These are phyloP conservation scores for Caenorhabditis sp. DNA, from an alignment of 2,888 invertebrate genomes.

Conservation along the genomic window DNA sequence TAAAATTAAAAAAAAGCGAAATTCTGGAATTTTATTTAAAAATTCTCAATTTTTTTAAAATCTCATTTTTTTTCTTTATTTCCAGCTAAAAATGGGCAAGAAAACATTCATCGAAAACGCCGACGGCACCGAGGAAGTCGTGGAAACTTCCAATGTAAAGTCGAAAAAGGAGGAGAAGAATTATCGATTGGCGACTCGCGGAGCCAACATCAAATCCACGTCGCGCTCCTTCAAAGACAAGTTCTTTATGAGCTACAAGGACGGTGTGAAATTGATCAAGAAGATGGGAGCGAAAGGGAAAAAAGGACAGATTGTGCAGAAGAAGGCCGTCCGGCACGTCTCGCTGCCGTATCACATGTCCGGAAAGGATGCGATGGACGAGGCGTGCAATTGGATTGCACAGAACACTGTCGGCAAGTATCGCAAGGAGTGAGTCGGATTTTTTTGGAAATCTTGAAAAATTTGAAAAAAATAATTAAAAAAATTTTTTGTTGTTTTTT, in stretches of 20 bases:
- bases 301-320: constrained; percentile 37
- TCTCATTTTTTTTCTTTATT: not conserved
- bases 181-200: constrained; percentile 23
- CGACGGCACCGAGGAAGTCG: constrained; percentile 17
- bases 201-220: constrained; percentile 35
- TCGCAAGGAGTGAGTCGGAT: constrained; percentile 49
- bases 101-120: constrained; percentile 48
- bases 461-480: too few relatives aligned
- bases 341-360: constrained; percentile 64
- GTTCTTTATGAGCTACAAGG: constrained; percentile 53
- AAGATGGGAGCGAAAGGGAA: constrained; percentile 38
- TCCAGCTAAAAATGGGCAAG: constrained; percentile 36
- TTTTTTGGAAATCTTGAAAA: not conserved
- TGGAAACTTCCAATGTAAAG: constrained; percentile 27
- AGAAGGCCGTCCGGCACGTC: constrained; percentile 33
- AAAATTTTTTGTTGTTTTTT: too few relatives aligned
- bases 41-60: not conserved
- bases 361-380: constrained; percentile 43
- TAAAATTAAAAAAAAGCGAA: too few relatives aligned
- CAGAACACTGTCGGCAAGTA: constrained; percentile 60
- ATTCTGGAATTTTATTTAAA: too few relatives aligned
- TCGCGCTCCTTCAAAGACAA: constrained; percentile 31
- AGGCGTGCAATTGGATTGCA: constrained; percentile 55
- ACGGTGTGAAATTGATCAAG: constrained; percentile 42
- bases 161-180: constrained; percentile 13